Base-by-base conservation (phyloP, 2,113 vertebrate genomes). In the Hucho hucho region DNA sequence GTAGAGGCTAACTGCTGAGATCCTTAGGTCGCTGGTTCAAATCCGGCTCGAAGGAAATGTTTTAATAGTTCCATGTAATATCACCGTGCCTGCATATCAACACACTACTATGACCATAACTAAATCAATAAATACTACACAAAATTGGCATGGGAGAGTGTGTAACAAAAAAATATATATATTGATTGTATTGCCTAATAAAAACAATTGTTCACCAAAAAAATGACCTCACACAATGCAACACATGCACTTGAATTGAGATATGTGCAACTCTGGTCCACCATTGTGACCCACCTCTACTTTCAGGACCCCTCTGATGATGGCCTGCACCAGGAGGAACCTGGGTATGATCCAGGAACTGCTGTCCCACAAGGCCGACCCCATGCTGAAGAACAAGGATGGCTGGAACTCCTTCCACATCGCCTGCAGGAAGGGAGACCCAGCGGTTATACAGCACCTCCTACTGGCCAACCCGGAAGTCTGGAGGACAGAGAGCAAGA, bases 371-470 rank as follows among this genome's bases (percentile, higher is more conserved):
- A 91, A 95, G 0, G 96, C 96, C 0, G 91, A 95, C 79, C 94
- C 92, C 0, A 53, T 86, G 0, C 77, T 99, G 76, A 95, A 89
- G 76, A 99, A 99, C 82, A 99, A 99, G 75, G 98, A 99, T 0
- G 96, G 96, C 64, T 99, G 98, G 97, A 98, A 95, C 78, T 93
- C 91, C 43, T 97, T 99, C 87, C 98, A 99, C 82, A 93, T 98
- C 0, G 95, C 96, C 6, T 96, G 95, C 84, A 88, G 97, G 43
- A 95, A 96, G 58, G 97, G 97, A 0, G 91, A 97, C 3, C 93
- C 93, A 1, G 24, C 20, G 5, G 85, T 97, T 18, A 85, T 98
- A 11, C 64, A 0, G 28, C 94, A 93, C 80, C 90, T 99, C 69
- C 95, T 99, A 12, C 70, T 81, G 0, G 71, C 77, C 29, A 90